Evolutionary conservation across 1,140 invertebrate genomes (phyloP), one percentile per base, ranked within the genome.

Genomic region (Neodiprion fabricii): DNA sequence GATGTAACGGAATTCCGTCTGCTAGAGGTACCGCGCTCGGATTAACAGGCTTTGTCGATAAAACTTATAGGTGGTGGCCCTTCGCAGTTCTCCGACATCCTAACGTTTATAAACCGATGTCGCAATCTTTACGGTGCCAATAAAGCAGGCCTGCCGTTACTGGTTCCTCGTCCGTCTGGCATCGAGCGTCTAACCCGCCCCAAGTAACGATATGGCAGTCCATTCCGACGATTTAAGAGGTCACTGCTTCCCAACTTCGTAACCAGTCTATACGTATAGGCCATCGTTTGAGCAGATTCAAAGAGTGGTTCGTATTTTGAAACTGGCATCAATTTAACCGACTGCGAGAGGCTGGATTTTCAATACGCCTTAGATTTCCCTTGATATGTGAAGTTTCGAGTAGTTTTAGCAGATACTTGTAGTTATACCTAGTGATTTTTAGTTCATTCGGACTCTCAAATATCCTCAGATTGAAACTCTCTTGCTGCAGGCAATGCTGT

Each of bases 101-200:
- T 61, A 61, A 61, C 53, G 53, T 61, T 61, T 61, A 61, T 61
- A 61, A 61, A 61, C 53, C 53, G 53, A 61, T 61, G n/a, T 61
- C 53, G n/a, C 53, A 61, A 61, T 61, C 53, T 61, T 61, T 61
- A 61, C 53, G 53, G 53, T 61, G 53, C n/a, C 53, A 4, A 61
- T 61, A 61, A 61, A 61, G 53, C 53, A 17, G n/a, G n/a, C 11
- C 53, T 61, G 53, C 53, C 53, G 53, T 61, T 61, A 61, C 53
- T 61, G 7, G 53, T 61, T 14, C 11, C 53, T 40, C 53, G 53
- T 61, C 53, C 53, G 53, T 61, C 53, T 61, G 53, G 53, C n/a
- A 61, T 12, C 53, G 11, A 17, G 53, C 11, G n/a, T 61, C 53
- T 61, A 61, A 40, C 53, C 53, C 53, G n/a, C 53, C 53, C 53